phyloP scores from a whole-genome alignment of 2,113 vertebrate species.

The Condylura cristata region DNA sequence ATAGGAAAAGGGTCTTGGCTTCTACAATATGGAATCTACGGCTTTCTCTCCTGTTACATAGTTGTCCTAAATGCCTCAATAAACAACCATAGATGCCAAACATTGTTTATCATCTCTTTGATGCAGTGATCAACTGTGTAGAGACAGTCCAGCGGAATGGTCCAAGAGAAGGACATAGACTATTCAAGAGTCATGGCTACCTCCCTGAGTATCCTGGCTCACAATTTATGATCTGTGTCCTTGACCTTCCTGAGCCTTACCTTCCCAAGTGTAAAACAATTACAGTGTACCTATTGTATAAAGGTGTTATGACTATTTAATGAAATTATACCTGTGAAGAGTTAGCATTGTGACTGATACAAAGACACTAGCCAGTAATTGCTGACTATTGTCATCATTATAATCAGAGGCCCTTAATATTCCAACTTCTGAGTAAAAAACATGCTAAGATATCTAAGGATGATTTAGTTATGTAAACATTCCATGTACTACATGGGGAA shows the following conservation, averaged over 20 bases:
- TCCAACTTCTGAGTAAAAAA: conserved; percentile 26
- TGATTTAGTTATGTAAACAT: not conserved
- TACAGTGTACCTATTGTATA: not conserved
- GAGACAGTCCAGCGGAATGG: not conserved
- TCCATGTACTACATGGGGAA: not conserved
- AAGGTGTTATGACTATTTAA: not conserved
- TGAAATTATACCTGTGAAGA: not conserved
- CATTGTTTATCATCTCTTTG: not conserved
- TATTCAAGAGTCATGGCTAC: not conserved
- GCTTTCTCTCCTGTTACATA: not conserved
- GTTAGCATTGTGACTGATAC: not conserved
- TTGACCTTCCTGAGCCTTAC: not conserved
- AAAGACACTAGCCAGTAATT: not conserved
- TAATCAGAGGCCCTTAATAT: not conserved
- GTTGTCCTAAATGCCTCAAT: not conserved
- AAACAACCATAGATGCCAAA: not conserved
- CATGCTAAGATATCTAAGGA: not conserved
- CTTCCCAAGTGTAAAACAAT: not conserved
- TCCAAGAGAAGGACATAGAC: not conserved
- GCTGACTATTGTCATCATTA: not conserved
- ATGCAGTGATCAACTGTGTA: too few relatives aligned
- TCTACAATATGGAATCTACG: not conserved
- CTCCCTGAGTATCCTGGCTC: not conserved
- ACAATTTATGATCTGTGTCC: not conserved
- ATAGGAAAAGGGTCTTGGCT: not conserved